Base-by-base conservation (phyloP, 1,140 invertebrate species). In the Globodera rostochiensis region DNA sequence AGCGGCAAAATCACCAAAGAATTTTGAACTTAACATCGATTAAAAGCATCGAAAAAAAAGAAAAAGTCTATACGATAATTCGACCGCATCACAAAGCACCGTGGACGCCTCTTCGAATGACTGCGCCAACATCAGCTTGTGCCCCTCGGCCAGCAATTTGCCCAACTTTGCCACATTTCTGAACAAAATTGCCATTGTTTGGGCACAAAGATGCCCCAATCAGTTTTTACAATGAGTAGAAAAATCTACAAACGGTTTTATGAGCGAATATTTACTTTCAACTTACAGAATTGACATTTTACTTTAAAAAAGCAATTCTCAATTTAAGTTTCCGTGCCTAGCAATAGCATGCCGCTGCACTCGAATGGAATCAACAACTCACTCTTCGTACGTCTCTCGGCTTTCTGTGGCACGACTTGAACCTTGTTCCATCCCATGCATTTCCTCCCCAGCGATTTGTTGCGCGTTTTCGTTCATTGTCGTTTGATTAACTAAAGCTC, bases 131-230 rank as follows among this genome's bases (percentile, higher is more conserved):
- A 47, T 53, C 19, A 82, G 13, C 60, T 74, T 73, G 9, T 57
- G 70, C 7, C 81, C 81, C 45, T 82, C 81, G 21, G 81, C 69
- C 25, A 82, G 47, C n/a, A 81, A n/a, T 49, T 82, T 66, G 49
- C 82, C 79, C 49, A 82, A 45, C 21, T 73, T 50, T 13, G 19
- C 60, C 47, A 82, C 64, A 19, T 82, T 74, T 70, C 81, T 82
- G 66, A 7, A 45, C 6, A 19, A 78, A 21, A 50, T 4, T 25
- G n/a, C 4, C 25, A 71, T 71, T 21, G 5, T 9, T 19, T 71
- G 25, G n/a, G 6, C 6, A 25, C 15, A 7, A 25, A 7, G 9
- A 60, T 15, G 9, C 11, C 15, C 57, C 9, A 60, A 19, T n/a
- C n/a, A n/a, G n/a, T n/a, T n/a, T n/a, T n/a, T n/a, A n/a, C n/a